Evolutionary conservation across 2,888 invertebrate genomes (phyloP).

Genomic region (Plagodis pulveraria): DNA sequence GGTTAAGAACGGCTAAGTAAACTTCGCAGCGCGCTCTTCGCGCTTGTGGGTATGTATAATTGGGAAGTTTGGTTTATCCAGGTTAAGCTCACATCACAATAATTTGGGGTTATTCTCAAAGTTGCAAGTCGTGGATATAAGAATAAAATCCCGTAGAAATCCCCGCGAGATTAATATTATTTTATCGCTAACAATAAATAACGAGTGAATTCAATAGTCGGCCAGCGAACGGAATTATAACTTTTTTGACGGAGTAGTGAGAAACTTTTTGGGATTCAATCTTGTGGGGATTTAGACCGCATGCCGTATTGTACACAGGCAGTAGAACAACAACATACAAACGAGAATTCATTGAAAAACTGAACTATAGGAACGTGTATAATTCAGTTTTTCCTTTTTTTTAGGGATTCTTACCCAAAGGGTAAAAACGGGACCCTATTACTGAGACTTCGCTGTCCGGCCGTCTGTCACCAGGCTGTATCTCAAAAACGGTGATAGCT

Average conservation of each 20-base stretch:
- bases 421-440: no score
- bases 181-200: conserved; percentile 84
- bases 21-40: no score
- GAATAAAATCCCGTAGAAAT: conserved; percentile 79
- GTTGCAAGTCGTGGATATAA: conserved; percentile 71
- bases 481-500: no score
- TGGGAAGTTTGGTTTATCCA: conserved; percentile 48
- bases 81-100: conserved; percentile 50
- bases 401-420: no score
- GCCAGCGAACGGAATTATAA: conserved; percentile 72
- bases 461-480: no score
- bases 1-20: no score
- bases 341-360: no score
- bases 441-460: no score
- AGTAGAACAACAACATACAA: conserved; percentile 39
- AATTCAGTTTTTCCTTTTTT: no score
- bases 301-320: conserved; percentile 48
- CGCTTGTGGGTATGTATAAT: no score
- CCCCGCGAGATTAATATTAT: conserved; percentile 84
- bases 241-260: conserved; percentile 79
- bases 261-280: conserved; percentile 79
- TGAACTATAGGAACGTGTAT: no score
- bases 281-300: conserved; percentile 72
- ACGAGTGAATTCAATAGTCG: conserved; percentile 80
- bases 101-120: conserved; percentile 71